Percentiles rank a stretch among this genome's conserved stretches.
Conservation (phyloP, 2,888 invertebrate species). For the Pterostichus madidus region DNA sequence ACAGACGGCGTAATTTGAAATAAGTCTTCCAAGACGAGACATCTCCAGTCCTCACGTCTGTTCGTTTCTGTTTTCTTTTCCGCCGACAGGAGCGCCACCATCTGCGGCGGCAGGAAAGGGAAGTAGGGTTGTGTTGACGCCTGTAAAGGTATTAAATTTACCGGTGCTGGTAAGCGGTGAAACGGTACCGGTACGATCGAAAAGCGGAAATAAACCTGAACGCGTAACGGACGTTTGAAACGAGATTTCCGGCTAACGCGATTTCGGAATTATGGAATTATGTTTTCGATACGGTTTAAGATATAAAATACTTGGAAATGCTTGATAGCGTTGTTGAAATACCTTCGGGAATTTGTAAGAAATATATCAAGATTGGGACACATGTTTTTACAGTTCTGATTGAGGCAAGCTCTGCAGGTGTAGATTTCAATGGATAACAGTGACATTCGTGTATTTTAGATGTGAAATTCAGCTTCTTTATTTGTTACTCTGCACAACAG, state of each 20-base stretch:
- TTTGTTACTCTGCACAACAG: too few relatives aligned
- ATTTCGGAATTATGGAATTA: constrained; percentile 47
- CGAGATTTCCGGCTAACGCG: constrained; percentile 36
- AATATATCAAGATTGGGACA: too few relatives aligned
- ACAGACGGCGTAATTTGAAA: constrained; percentile 57
- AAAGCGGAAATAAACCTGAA: constrained; percentile 41
- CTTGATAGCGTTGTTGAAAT: not conserved
- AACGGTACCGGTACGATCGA: constrained; percentile 18
- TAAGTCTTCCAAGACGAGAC: constrained; percentile 55
- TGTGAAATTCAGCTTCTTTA: too few relatives aligned
- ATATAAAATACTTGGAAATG: constrained; percentile 1
- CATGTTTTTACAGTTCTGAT: too few relatives aligned
- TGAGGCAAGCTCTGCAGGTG: too few relatives aligned
- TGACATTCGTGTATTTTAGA: too few relatives aligned
- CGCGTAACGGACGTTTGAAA: constrained; percentile 33
- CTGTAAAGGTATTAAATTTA: constrained; percentile 45
- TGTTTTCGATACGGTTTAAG: constrained; percentile 1
- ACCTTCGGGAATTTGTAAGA: not conserved
- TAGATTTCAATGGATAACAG: too few relatives aligned
- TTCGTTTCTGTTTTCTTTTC: constrained; percentile 17
- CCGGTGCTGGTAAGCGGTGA: constrained; percentile 28
- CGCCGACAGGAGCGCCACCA: constrained; percentile 1
- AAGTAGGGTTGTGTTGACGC: constrained; percentile 36
- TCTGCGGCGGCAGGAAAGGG: constrained; percentile 18
- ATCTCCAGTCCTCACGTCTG: constrained; percentile 12